These are phyloP conservation scores for Diaphora mendica DNA, from an alignment of 2,888 invertebrate genomes.

Conservation along the genomic window DNA sequence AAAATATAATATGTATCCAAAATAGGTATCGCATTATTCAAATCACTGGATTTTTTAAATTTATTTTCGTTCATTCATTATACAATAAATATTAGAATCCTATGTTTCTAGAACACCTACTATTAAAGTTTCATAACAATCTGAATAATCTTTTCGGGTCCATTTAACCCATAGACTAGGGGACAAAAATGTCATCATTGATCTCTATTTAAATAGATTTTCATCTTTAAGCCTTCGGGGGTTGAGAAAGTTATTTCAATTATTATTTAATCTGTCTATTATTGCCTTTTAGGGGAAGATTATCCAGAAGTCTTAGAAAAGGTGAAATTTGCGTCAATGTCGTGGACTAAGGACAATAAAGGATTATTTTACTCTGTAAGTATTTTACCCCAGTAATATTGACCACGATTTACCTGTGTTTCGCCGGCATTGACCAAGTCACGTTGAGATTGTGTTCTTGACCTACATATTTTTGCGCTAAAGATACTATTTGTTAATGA, in stretches of 20 bases:
- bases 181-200: background rate
- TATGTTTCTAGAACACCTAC: background rate
- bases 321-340: constrained; percentile 96
- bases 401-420: background rate
- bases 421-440: constrained; percentile 27
- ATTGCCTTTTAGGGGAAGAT: constrained; percentile 88
- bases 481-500: constrained; percentile 18
- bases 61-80: too few species aligned
- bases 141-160: too few species aligned
- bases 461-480: constrained; percentile 17
- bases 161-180: too few species aligned
- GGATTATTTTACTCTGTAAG: constrained; percentile 97
- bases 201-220: background rate
- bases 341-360: constrained; percentile 98
- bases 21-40: too few species aligned
- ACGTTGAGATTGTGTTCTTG: constrained; percentile 23
- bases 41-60: too few species aligned
- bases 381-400: constrained; percentile 30
- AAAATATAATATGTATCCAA: too few species aligned
- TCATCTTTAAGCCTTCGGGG: background rate
- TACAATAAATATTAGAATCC: too few species aligned
- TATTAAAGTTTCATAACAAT: background rate
- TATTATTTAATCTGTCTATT: too few species aligned
- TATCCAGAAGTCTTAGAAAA: constrained; percentile 95
- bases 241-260: background rate